Conservation (phyloP, 2,113 vertebrate species). For the Myotis lucifugus region DNA sequence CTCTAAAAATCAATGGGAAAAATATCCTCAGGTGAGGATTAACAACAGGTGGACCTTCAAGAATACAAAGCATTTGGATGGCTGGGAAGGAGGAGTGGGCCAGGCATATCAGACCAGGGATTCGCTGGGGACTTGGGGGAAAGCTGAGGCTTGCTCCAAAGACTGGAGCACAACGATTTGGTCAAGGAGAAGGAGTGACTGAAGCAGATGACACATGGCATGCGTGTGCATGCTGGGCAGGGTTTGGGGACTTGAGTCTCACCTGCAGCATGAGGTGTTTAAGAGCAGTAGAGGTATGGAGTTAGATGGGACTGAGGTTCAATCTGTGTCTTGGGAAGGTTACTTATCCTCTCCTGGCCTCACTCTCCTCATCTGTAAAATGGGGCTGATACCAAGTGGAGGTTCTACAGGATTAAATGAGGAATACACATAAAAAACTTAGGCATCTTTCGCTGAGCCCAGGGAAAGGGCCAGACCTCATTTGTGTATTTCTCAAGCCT, state of each 20-base stretch:
- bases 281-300: accelerated
- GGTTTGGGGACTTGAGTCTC: neutral
- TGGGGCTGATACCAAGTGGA: neutral
- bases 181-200: neutral
- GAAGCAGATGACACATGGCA: accelerated
- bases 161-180: accelerated
- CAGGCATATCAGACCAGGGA: neutral
- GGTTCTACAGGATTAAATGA: neutral
- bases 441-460: neutral
- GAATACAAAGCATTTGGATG: neutral
- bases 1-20: too few relatives aligned
- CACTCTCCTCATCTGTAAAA: neutral
- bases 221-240: accelerated
- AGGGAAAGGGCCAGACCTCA: neutral
- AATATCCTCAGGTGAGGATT: too few relatives aligned
- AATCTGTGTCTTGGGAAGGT: neutral
- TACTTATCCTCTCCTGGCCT: neutral
- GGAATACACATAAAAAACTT: neutral
- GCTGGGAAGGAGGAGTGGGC: neutral
- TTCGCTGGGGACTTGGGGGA: neutral
- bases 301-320: neutral
- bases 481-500: neutral
- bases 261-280: accelerated
- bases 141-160: neutral
- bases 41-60: neutral